Conservation (phyloP, 2,888 invertebrate genomes). For the Magallana nippona region DNA sequence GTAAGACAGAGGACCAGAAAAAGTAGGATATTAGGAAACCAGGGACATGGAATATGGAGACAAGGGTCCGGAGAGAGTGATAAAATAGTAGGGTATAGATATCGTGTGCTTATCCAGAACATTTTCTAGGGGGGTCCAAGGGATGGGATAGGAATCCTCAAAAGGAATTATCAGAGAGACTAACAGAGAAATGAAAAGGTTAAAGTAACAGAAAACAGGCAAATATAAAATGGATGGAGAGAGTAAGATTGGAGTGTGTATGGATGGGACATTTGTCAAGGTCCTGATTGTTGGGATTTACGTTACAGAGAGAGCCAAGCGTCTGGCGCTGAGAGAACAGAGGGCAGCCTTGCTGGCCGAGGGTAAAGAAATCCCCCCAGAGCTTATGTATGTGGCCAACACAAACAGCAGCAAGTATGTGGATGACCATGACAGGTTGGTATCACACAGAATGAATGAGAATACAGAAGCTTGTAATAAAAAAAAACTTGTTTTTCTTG, state of each 20-base stretch:
- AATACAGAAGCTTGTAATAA: neutral
- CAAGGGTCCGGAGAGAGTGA: too few species aligned
- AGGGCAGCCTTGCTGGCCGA: constrained; percentile 69
- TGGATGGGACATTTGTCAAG: neutral
- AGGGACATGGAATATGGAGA: too few species aligned
- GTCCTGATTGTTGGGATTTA: too few species aligned
- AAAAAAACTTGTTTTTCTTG: neutral
- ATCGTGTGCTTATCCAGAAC: neutral
- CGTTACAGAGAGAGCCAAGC: constrained; percentile 70
- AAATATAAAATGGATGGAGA: neutral
- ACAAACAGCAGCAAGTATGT: constrained; percentile 55
- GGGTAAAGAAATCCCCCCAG: constrained; percentile 76
- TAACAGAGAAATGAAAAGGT: neutral
- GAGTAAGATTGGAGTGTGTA: neutral
- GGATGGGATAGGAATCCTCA: neutral
- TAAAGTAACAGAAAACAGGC: neutral
- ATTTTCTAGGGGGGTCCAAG: neutral
- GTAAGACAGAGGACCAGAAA: neutral
- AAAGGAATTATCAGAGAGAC: neutral
- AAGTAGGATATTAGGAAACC: too few species aligned
- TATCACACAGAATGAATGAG: neutral
- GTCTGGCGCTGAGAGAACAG: constrained; percentile 72
- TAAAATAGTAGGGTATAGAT: neutral
- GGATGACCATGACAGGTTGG: constrained; percentile 62
- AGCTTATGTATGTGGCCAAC: constrained; percentile 67